Conservation (phyloP, 2,113 vertebrate genomes). For the Stomatorhinus ivindoensis region DNA sequence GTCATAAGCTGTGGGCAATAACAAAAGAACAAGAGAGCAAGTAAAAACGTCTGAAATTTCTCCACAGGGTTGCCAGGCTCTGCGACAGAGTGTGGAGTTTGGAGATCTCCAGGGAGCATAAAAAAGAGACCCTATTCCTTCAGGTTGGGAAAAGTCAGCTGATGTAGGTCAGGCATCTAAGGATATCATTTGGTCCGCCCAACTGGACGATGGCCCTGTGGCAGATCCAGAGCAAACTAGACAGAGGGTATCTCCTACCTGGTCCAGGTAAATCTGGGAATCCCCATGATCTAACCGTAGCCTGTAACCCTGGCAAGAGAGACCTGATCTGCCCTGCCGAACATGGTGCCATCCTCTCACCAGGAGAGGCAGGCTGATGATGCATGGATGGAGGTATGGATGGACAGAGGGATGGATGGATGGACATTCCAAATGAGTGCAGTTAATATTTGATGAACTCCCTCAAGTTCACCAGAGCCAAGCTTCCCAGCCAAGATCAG, state of each 20-base stretch:
- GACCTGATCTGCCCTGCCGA: not conserved
- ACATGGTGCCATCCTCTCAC: not conserved
- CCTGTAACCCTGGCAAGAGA: not conserved
- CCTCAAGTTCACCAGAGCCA: not conserved
- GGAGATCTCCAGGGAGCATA: not conserved
- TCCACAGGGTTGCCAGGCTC: not conserved
- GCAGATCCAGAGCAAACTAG: not conserved
- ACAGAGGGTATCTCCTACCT: not conserved
- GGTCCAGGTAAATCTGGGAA: not conserved
- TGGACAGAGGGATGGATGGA: not conserved
- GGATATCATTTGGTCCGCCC: not conserved
- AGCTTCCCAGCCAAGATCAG: not conserved
- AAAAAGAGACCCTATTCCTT: not conserved
- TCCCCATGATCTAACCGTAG: not conserved
- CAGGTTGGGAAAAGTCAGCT: not conserved
- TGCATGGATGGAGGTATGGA: not conserved
- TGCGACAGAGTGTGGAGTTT: not conserved
- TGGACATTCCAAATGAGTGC: not conserved
- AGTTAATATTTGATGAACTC: not conserved
- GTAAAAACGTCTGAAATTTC: not conserved
- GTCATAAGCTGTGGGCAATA: not conserved
- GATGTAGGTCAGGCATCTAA: not conserved
- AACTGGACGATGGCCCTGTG: not conserved
- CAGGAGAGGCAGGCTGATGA: not conserved
- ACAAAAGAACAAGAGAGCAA: not conserved